Evolutionary conservation across 2,888 invertebrate species (phyloP).

Genomic region (Vesta saturnalis): DNA sequence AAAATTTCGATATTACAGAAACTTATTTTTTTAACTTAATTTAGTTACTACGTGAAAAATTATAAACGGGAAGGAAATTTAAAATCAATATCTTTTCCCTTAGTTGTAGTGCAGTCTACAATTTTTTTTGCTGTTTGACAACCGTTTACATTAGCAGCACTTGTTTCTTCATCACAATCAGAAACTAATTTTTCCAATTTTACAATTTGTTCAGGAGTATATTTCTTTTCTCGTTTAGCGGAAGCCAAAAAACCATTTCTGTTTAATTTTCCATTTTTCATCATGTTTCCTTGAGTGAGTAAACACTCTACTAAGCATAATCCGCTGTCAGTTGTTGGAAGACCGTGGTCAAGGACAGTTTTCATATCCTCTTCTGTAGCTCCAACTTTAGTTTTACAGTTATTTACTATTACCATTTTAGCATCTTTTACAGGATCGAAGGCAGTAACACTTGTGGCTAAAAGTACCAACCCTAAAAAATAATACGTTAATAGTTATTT

Average conservation of each 20-base stretch:
- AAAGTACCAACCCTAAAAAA: slow-evolving; percentile 17
- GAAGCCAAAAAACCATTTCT: slow-evolving; percentile 53
- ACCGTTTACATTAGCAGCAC: slow-evolving; percentile 42
- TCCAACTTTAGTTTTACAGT: slow-evolving; percentile 53
- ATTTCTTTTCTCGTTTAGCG: slow-evolving; percentile 50
- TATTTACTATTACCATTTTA: slow-evolving; percentile 42
- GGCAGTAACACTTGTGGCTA: neutral
- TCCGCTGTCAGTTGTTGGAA: slow-evolving; percentile 54
- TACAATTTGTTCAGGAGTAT: slow-evolving; percentile 48
- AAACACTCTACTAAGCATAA: slow-evolving; percentile 57
- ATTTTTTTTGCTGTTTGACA: slow-evolving; percentile 52
- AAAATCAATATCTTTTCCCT: slow-evolving; percentile 47
- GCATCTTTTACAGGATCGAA: slow-evolving; percentile 41
- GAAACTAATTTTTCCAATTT: slow-evolving; percentile 51
- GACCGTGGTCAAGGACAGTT: slow-evolving; percentile 47
- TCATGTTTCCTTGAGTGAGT: slow-evolving; percentile 52
- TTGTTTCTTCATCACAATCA: slow-evolving; percentile 54
- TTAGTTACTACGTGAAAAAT: neutral
- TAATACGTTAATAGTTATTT: too few species aligned
- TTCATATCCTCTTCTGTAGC: slow-evolving; percentile 55
- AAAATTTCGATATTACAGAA: neutral
- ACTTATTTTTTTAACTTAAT: neutral
- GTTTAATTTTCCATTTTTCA: slow-evolving; percentile 55
- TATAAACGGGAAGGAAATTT: slow-evolving; percentile 37
- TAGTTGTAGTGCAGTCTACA: slow-evolving; percentile 51